Evolutionary conservation across 2,888 invertebrate genomes (phyloP).

Genomic region (Tenthredo amoena): DNA sequence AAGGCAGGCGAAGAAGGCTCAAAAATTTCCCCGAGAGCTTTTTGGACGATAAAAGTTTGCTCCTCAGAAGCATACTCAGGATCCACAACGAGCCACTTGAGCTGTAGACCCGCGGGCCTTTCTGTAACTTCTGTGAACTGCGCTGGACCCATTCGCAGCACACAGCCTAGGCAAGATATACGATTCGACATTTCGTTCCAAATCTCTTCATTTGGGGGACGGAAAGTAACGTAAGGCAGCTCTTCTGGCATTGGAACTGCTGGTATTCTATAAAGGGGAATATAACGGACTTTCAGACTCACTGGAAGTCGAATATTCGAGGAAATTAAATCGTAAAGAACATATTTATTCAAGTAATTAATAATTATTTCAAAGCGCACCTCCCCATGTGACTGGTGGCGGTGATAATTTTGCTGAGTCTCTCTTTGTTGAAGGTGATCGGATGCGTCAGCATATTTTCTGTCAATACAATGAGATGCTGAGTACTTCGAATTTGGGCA

Average conservation of each 20-base stretch:
- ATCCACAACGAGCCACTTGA: constrained; percentile 79
- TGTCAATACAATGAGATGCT: constrained; percentile 57
- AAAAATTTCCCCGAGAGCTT: constrained; percentile 75
- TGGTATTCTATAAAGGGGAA: constrained; percentile 75
- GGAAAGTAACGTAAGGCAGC: constrained; percentile 80
- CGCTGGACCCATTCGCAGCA: constrained; percentile 70
- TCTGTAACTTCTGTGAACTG: constrained; percentile 79
- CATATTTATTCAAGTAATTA: not conserved
- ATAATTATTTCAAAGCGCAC: constrained; percentile 56
- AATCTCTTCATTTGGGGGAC: constrained; percentile 75
- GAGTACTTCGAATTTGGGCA: constrained; percentile 67
- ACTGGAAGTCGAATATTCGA: not conserved
- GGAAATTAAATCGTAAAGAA: constrained; percentile 22
- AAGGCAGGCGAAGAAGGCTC: constrained; percentile 68
- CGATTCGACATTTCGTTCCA: constrained; percentile 64
- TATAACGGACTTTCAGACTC: not conserved
- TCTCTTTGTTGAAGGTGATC: constrained; percentile 69
- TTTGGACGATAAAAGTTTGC: constrained; percentile 78
- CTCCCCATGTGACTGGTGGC: constrained; percentile 74
- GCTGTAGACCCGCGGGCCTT: constrained; percentile 80
- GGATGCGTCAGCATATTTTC: constrained; percentile 70
- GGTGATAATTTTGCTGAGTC: constrained; percentile 66
- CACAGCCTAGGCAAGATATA: constrained; percentile 64
- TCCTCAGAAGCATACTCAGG: constrained; percentile 76
- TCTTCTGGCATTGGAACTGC: constrained; percentile 81